A percentile compares a stretch with the other conserved stretches of the same genome.
These are phyloP conservation scores for Folsomia candida DNA, from an alignment of 2,888 invertebrate genomes.

Conservation along the genomic window DNA sequence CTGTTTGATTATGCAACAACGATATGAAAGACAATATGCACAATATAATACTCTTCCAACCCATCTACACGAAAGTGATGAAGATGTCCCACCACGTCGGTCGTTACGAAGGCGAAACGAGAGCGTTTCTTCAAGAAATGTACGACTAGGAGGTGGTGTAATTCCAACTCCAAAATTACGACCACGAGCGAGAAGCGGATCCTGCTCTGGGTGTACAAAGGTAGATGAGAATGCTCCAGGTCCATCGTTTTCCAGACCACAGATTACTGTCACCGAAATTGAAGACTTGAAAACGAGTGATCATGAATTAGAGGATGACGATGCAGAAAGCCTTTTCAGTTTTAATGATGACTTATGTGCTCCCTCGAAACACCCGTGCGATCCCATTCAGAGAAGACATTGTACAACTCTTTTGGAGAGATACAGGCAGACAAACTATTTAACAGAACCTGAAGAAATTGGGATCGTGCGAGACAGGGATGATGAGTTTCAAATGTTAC, in stretches of 20 bases:
- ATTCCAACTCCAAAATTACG: neutral
- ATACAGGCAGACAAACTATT: constrained; percentile 49
- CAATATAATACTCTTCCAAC: constrained; percentile 57
- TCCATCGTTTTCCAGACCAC: constrained; percentile 19
- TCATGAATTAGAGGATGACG: constrained; percentile 55
- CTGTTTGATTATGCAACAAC: constrained; percentile 76
- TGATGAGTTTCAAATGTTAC: constrained; percentile 64
- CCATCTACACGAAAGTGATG: constrained; percentile 55
- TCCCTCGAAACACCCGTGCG: constrained; percentile 45
- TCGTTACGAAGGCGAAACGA: constrained; percentile 31
- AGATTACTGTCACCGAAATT: constrained; percentile 42
- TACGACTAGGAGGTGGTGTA: constrained; percentile 13
- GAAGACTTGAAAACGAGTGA: constrained; percentile 42
- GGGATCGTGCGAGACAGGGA: constrained; percentile 52
- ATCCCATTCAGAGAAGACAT: constrained; percentile 42
- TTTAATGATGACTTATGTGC: constrained; percentile 49
- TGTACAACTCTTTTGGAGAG: constrained; percentile 50
- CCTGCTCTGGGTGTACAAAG: constrained; percentile 28
- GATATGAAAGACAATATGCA: constrained; percentile 71
- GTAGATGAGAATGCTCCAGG: constrained; percentile 27
- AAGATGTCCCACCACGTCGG: constrained; percentile 60
- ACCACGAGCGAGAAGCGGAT: constrained; percentile 12
- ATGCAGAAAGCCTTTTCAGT: constrained; percentile 55
- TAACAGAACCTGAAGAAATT: constrained; percentile 52
- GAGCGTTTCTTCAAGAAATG: constrained; percentile 20